These are phyloP conservation scores for Dermochelys coriacea DNA, from an alignment of 2,797 vertebrate species.

Conservation along the genomic window DNA sequence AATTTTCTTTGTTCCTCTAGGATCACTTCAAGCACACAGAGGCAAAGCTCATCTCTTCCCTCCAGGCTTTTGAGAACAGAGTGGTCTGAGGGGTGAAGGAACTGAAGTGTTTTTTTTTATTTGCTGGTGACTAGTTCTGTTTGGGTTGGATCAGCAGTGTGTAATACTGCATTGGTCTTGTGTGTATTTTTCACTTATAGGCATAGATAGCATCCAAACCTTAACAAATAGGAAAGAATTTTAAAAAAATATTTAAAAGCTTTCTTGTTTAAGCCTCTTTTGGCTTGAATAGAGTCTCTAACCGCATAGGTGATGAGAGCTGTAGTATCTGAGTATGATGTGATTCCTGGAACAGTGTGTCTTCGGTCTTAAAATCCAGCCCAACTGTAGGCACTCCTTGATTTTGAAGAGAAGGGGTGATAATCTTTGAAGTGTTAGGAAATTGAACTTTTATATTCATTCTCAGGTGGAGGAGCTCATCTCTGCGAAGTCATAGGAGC, in stretches of 20 bases:
- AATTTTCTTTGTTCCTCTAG: neutral
- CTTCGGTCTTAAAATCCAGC: neutral
- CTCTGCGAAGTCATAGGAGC: neutral
- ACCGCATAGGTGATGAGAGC: no score
- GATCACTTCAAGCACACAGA: no score
- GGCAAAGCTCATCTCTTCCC: no score
- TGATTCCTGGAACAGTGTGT: neutral
- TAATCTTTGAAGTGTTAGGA: neutral
- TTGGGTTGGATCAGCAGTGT: neutral
- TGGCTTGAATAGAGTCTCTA: neutral
- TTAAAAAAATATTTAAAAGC: neutral
- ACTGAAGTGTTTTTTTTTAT: neutral
- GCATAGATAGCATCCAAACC: neutral
- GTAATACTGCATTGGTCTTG: neutral
- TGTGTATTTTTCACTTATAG: neutral
- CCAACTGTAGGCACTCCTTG: neutral
- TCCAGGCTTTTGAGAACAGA: neutral
- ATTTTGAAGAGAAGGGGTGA: neutral
- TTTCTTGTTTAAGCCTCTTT: neutral
- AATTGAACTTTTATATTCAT: neutral
- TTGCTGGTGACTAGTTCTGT: neutral
- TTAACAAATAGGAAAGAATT: neutral
- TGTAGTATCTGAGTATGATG: neutral
- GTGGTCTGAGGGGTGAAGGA: neutral
- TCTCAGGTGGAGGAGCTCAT: neutral